Conservation (phyloP, 2,797 vertebrate genomes). For the Acanthurus lineatus region DNA sequence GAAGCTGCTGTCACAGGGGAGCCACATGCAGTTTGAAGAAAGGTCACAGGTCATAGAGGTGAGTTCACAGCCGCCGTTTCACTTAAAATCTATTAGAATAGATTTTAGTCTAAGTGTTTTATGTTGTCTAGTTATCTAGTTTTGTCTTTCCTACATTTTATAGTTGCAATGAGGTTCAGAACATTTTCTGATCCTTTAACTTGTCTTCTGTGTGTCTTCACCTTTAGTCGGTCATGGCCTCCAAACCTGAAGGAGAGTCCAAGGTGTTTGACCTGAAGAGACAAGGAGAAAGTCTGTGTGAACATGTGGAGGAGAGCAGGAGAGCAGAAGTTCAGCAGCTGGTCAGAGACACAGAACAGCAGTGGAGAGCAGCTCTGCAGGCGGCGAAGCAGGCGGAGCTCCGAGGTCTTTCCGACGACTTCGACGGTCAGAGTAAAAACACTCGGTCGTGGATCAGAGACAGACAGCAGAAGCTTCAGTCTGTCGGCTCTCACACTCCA, state of each 20-base stretch:
- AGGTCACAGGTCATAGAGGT: conserved; percentile 86
- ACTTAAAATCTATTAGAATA: too few species aligned
- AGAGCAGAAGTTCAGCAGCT: conserved; percentile 56
- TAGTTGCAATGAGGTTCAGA: too few species aligned
- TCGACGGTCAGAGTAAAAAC: conserved; percentile 77
- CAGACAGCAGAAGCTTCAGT: conserved; percentile 80
- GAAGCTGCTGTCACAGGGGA: conserved; percentile 76
- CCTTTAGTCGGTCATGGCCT: conserved; percentile 82
- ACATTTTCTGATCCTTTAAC: too few species aligned
- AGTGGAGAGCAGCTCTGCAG: conserved; percentile 73
- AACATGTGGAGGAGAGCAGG: conserved; percentile 61
- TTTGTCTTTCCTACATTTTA: too few species aligned
- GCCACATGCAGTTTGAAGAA: conserved; percentile 76
- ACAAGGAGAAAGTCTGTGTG: conserved; percentile 47
- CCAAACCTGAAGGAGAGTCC: conserved; percentile 77
- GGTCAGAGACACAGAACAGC: conserved; percentile 57
- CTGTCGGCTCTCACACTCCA: conserved; percentile 69
- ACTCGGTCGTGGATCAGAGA: conserved; percentile 86
- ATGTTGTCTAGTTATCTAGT: too few species aligned
- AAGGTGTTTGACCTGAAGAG: conserved; percentile 79
- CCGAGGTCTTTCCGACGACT: conserved; percentile 66
- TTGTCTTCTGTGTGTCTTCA: not conserved
- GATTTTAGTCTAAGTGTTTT: not conserved
- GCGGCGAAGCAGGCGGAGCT: conserved; percentile 61
- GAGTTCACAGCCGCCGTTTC: conserved; percentile 1